Evolutionary conservation across 2,888 invertebrate genomes (phyloP), one percentile per base, ranked within the genome.

Genomic region (Drosophila quinaria): DNA sequence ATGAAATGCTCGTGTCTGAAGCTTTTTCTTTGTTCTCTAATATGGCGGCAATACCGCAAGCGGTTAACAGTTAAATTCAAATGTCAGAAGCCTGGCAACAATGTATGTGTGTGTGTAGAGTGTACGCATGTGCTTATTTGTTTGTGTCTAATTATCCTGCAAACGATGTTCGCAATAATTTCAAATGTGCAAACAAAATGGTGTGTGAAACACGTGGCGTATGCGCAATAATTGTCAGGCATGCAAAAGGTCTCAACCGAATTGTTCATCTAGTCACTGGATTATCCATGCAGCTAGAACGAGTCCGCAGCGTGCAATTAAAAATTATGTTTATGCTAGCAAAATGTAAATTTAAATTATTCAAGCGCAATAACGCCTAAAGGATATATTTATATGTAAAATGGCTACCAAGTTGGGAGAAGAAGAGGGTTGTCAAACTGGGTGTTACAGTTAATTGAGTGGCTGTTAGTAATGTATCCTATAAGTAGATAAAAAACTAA

Each of bases 261-360:
- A 44, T n/a, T 19, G 22, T 22, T 39, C 51, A 63, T 67, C 74
- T 68, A 82, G 70, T 65, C 25, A 25, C 42, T 70, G 61, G 76
- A 68, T 68, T 71, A 58, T 80, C 41, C 61, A 59, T 52, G 59
- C 69, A 65, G 46, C 58, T 55, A 52, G 4, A 74, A 83, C 65
- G 76, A 69, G 71, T 65, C 87, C 81, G 50, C 58, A 29, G 85
- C 62, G 89, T 78, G 67, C 85, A 81, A 87, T 85, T 87, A 79
- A 77, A 89, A 81, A 72, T 89, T 59, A 74, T 88, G 77, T 77
- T 88, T 81, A 81, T 85, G 63, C 71, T 77, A 74, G 58, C 42
- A 51, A 78, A 73, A 78, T 78, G 74, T 68, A 31, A 78, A 74
- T 78, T 73, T 74, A 74, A 78, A 68, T 76, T 64, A 78, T 61